phyloP scores from a whole-genome alignment of 2,113 vertebrate genomes.

The Xenotilapia flavipinnis region DNA sequence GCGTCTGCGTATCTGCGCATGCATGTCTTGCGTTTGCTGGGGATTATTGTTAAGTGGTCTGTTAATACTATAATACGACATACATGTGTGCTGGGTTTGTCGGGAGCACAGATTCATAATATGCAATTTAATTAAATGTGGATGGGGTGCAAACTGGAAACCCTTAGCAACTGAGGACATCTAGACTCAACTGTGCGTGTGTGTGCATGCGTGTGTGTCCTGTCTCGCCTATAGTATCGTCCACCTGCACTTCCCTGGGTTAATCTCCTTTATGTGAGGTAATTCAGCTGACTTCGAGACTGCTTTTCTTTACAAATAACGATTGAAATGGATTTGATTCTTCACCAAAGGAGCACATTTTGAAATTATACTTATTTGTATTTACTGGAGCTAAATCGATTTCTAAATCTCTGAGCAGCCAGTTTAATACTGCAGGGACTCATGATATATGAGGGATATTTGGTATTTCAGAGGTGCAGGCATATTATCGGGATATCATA shows the following conservation, averaged over 20 bases:
- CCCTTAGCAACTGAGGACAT: neutral
- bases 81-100: neutral
- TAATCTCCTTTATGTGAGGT: neutral
- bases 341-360: neutral
- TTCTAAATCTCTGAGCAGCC: neutral
- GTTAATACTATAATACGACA: neutral
- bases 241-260: neutral
- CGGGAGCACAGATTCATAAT: neutral
- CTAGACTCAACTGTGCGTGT: neutral
- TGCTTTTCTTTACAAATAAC: neutral
- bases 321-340: neutral
- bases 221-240: neutral
- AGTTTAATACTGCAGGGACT: rapidly evolving
- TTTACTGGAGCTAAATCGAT: neutral
- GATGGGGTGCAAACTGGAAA: neutral
- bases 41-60: neutral
- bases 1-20: neutral
- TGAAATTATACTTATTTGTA: neutral
- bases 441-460: neutral
- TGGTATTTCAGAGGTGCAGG: neutral
- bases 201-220: neutral
- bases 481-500: rapidly evolving
- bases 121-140: neutral
- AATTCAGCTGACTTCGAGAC: neutral
- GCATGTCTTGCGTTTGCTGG: neutral